Evolutionary conservation across 1,140 invertebrate species (phyloP).

Genomic region (Macrobrachium rosenbergii): DNA sequence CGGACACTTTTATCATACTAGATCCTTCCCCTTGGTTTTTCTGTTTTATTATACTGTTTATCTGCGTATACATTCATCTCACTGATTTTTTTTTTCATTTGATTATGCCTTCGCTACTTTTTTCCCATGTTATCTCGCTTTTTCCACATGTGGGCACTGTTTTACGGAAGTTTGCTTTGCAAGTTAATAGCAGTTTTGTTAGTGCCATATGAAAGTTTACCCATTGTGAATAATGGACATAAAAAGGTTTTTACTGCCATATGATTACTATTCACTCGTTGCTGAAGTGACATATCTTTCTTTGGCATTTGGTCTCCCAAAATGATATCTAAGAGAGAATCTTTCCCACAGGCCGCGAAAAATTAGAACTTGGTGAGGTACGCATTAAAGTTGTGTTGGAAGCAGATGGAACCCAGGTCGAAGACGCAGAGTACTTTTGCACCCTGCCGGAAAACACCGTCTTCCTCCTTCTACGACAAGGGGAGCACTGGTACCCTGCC

Average conservation of each 20-base stretch:
- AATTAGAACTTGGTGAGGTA: conserved; percentile 85
- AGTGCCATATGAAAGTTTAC: no score
- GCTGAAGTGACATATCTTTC: neutral
- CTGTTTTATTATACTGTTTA: neutral
- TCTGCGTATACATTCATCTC: neutral
- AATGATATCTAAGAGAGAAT: neutral
- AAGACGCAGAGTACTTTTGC: conserved; percentile 73
- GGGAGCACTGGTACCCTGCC: conserved; percentile 89
- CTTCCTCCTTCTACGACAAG: conserved; percentile 76
- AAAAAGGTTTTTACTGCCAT: neutral
- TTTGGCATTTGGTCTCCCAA: neutral
- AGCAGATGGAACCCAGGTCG: conserved; percentile 73
- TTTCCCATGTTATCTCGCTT: neutral
- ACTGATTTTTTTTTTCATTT: neutral
- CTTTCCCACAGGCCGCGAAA: conserved; percentile 79
- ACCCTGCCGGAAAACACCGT: conserved; percentile 71
- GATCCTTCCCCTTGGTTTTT: neutral
- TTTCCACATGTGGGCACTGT: no score
- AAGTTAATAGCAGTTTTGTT: no score
- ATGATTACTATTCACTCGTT: neutral
- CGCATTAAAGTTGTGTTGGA: conserved; percentile 77
- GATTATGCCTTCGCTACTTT: neutral
- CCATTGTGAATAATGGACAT: no score
- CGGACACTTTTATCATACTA: neutral
- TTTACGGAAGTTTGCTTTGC: neutral